Percentiles rank a stretch among this genome's conserved stretches.
phyloP scores from a whole-genome alignment of 35 echinoderm and acorn worm species.

The Amphiura filiformis region DNA sequence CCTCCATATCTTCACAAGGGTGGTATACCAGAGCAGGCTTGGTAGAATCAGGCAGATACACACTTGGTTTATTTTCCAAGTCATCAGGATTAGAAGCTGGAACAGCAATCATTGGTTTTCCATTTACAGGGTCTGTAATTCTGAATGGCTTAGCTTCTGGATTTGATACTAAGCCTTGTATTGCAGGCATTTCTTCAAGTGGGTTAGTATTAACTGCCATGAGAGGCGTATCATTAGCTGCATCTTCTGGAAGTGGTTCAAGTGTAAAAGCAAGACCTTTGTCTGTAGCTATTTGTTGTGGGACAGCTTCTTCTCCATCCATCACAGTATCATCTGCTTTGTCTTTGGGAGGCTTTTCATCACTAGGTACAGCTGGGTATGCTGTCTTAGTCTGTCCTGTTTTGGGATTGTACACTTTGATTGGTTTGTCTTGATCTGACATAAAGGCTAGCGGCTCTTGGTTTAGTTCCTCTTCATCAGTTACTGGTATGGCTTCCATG shows the following conservation, averaged over 20 bases:
- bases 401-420: conserved; percentile 7
- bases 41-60: conserved; percentile 20
- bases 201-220: background rate
- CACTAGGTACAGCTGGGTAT: background rate
- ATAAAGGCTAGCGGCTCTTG: background rate
- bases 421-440: background rate
- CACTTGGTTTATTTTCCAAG: conserved; percentile 12
- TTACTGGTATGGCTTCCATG: background rate
- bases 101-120: conserved; percentile 37
- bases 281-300: background rate
- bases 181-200: background rate
- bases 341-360: background rate
- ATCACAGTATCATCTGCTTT: background rate
- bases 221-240: background rate
- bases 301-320: too few species aligned
- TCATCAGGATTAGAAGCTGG: conserved; percentile 13
- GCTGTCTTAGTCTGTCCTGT: background rate
- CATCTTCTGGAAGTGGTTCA: background rate
- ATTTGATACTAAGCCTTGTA: background rate
- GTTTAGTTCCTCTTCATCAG: background rate
- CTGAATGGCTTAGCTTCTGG: background rate
- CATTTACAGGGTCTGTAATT: conserved; percentile 42
- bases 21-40: background rate
- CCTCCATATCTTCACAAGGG: background rate
- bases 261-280: background rate